Evolutionary conservation across 2,888 invertebrate species (phyloP).

Genomic region (Sialis lutaria): DNA sequence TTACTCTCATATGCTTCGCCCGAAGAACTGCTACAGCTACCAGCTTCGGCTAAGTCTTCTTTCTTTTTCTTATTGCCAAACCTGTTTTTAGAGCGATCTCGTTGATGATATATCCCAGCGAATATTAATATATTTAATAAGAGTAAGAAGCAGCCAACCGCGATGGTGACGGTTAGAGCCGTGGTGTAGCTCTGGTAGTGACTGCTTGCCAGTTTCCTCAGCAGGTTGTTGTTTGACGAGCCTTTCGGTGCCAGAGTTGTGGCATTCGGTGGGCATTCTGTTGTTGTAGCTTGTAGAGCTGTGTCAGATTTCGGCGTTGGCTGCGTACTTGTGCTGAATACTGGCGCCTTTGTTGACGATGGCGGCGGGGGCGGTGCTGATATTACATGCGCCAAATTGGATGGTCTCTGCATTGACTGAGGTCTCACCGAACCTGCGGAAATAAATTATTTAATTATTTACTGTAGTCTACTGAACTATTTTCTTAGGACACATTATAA

Average conservation of each 20-base stretch:
- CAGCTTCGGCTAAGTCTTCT: constrained; percentile 57
- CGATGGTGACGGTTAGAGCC: constrained; percentile 73
- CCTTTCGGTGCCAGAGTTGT: constrained; percentile 22
- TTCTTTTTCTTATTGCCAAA: constrained; percentile 55
- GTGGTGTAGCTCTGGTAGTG: constrained; percentile 82
- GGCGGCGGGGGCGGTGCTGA: constrained; percentile 28
- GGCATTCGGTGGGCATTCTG: constrained; percentile 56
- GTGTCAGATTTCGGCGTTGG: constrained; percentile 32
- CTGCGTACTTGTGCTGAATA: constrained; percentile 22
- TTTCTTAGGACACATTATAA: too few relatives aligned
- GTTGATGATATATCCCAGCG: constrained; percentile 74
- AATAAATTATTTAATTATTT: constrained; percentile 6
- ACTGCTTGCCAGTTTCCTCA: constrained; percentile 59
- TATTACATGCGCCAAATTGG: constrained; percentile 38
- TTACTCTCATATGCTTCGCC: constrained; percentile 40
- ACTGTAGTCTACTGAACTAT: too few relatives aligned
- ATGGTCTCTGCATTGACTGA: constrained; percentile 50
- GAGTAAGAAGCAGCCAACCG: constrained; percentile 67
- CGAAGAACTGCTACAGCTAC: constrained; percentile 45
- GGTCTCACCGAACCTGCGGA: constrained; percentile 53
- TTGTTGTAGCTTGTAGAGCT: constrained; percentile 34
- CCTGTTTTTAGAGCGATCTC: constrained; percentile 31
- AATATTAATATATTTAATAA: constrained; percentile 72
- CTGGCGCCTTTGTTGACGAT: constrained; percentile 20
- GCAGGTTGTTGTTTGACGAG: constrained; percentile 39